phyloP scores from a whole-genome alignment of 2,888 invertebrate genomes.

The Heterodera filipjevi region DNA sequence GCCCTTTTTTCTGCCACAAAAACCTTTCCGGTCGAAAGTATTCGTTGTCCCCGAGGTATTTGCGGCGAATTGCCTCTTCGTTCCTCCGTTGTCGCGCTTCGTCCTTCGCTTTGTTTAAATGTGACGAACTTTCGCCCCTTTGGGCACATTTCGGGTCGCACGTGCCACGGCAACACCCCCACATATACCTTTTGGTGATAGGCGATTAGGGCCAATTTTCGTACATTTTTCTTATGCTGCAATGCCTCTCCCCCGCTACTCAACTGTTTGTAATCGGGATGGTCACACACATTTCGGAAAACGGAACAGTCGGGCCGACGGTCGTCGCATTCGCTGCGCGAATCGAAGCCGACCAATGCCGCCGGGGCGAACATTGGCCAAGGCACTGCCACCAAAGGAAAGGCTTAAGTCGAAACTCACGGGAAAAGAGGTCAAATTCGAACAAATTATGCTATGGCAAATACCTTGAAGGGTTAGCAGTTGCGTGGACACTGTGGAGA shows the following conservation, averaged over 20 bases:
- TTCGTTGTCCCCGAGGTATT: not conserved
- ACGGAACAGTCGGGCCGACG: slow-evolving; percentile 20
- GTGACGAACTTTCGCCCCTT: not conserved
- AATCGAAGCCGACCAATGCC: not conserved
- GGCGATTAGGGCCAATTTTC: too few relatives aligned
- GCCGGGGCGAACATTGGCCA: not conserved
- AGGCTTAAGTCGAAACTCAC: not conserved
- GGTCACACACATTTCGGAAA: slow-evolving; percentile 19
- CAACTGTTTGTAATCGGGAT: slow-evolving; percentile 19
- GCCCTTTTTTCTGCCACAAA: not conserved
- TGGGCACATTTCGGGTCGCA: slow-evolving; percentile 8
- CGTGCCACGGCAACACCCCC: slow-evolving; percentile 9
- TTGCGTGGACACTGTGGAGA: not conserved
- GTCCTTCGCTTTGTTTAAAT: not conserved
- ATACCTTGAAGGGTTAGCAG: not conserved
- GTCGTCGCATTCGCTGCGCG: slow-evolving; percentile 5
- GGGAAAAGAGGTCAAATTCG: not conserved
- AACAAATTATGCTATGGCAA: not conserved
- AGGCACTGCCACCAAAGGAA: not conserved
- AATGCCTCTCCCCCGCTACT: too few relatives aligned
- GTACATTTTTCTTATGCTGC: not conserved
- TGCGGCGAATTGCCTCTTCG: slow-evolving; percentile 1
- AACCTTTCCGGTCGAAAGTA: not conserved
- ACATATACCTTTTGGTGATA: slow-evolving; percentile 15
- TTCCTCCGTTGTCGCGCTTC: slow-evolving; percentile 3